These are phyloP conservation scores for Ophion costatus DNA, from an alignment of 2,888 invertebrate species.

Conservation along the genomic window DNA sequence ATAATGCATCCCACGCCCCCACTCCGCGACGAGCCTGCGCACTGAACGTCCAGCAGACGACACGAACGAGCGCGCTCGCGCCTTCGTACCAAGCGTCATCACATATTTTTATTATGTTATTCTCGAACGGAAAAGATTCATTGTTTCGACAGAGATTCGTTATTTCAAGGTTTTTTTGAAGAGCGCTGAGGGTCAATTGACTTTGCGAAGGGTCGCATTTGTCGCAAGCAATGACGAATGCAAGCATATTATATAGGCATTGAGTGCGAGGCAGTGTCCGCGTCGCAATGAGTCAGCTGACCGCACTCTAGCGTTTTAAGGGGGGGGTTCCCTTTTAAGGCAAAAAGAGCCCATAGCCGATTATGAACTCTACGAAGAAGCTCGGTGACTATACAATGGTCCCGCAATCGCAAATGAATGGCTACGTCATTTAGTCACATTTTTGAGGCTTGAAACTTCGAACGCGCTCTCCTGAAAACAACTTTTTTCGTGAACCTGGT, in stretches of 20 bases:
- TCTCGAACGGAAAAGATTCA: background rate
- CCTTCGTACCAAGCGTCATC: background rate
- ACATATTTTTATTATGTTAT: background rate
- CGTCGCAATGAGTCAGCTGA: background rate
- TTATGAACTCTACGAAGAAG: too few relatives aligned
- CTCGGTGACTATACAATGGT: too few relatives aligned
- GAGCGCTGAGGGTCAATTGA: background rate
- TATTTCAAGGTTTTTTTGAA: background rate
- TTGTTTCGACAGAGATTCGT: background rate
- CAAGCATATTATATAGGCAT: background rate
- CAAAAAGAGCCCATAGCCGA: too few relatives aligned
- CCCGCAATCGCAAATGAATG: too few relatives aligned
- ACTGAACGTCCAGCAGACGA: conserved; percentile 37
- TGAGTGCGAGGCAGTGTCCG: background rate
- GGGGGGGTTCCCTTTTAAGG: too few relatives aligned
- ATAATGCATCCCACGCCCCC: conserved; percentile 40
- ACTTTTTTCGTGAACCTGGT: too few relatives aligned
- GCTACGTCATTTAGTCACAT: too few relatives aligned
- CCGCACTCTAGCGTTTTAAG: background rate
- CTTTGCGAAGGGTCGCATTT: background rate
- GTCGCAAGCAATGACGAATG: background rate
- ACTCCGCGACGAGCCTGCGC: conserved; percentile 30
- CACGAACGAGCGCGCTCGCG: background rate
- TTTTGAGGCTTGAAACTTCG: too few relatives aligned
- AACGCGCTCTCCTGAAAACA: too few relatives aligned